Conservation (phyloP, 2,797 vertebrate species). For the Arrhamphus sclerolepis region DNA sequence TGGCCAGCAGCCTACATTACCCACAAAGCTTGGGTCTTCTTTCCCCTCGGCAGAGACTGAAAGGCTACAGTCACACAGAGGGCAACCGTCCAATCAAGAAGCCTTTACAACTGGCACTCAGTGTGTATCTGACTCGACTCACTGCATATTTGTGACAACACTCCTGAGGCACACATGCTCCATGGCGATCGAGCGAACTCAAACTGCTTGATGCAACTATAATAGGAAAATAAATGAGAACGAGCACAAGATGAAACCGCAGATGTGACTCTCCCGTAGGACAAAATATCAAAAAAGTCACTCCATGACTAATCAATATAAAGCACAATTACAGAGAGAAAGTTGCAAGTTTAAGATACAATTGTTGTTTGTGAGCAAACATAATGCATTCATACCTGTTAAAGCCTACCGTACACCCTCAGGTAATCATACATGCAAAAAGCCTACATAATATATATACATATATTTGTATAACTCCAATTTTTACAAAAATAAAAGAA, state of each 20-base stretch:
- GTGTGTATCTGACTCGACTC: constrained; percentile 27
- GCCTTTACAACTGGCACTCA: constrained; percentile 2
- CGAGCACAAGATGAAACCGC: constrained; percentile 35
- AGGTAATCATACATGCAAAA: too few species aligned
- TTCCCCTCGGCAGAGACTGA: constrained; percentile 34
- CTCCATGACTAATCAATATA: background rate
- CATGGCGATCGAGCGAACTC: constrained; percentile 30
- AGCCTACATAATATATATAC: too few species aligned
- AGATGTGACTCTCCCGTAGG: constrained; percentile 20
- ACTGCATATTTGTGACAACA: constrained; percentile 49
- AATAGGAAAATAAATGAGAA: constrained; percentile 30
- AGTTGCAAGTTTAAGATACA: background rate
- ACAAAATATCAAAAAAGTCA: constrained; percentile 19
- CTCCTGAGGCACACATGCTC: constrained; percentile 41
- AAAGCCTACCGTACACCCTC: too few species aligned
- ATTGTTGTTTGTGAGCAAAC: too few species aligned
- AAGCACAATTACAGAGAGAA: background rate
- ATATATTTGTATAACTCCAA: too few species aligned
- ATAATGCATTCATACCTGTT: too few species aligned
- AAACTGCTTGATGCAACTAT: constrained; percentile 29
- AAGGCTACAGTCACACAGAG: constrained; percentile 22
- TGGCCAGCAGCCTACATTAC: constrained; percentile 26
- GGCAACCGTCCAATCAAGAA: constrained; percentile 11
- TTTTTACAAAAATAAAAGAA: too few species aligned
- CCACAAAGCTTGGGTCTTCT: constrained; percentile 37